phyloP scores from a whole-genome alignment of 2,888 invertebrate species.

The Colletes collaris region DNA sequence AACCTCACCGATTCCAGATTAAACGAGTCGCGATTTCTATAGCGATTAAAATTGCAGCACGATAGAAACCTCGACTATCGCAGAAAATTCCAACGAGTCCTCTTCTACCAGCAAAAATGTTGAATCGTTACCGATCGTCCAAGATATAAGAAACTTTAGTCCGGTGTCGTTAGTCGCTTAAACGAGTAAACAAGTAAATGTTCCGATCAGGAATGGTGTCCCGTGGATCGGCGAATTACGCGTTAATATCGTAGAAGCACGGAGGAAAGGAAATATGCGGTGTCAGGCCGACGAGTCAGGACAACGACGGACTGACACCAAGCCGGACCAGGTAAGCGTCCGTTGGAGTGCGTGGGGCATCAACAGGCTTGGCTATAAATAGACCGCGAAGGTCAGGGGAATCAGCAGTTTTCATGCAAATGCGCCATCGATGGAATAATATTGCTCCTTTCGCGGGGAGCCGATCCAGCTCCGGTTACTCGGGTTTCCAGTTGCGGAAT shows the following conservation, averaged over 20 bases:
- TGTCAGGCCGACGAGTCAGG: constrained; percentile 39
- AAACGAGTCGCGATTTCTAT: no score
- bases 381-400: constrained; percentile 80
- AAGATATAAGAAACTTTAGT: no score
- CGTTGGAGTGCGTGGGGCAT: constrained; percentile 75
- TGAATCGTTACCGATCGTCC: no score
- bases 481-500: constrained; percentile 26
- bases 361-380: constrained; percentile 78
- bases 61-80: no score
- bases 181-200: no score
- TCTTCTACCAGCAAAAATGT: no score
- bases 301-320: constrained; percentile 44
- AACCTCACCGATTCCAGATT: no score
- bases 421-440: constrained; percentile 79
- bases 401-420: constrained; percentile 82
- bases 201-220: no score
- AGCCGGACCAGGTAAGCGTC: constrained; percentile 71
- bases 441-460: constrained; percentile 73
- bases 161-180: no score
- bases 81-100: no score
- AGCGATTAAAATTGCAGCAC: no score
- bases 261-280: neutral
- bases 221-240: neutral
- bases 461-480: constrained; percentile 28
- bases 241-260: neutral